Base-by-base conservation (phyloP, 2,888 invertebrate genomes). In the Cremastinae sp. region DNA sequence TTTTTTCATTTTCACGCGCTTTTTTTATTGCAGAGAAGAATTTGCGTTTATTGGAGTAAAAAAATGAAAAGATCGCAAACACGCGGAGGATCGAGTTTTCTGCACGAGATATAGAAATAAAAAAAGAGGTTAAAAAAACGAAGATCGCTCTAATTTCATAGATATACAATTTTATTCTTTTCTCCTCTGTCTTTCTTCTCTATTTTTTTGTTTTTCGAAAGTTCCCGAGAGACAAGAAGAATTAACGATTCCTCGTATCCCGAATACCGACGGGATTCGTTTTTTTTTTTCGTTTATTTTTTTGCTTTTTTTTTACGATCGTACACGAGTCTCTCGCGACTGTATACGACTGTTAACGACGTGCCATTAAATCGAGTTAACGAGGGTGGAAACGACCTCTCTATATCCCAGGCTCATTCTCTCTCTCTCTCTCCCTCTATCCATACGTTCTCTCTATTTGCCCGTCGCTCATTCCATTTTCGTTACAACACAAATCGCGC, bases 361-460 rank as follows among this genome's bases (percentile, higher is more conserved):
- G 83, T 79, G 83, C 85, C 83, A 86, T 87, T 86, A 87, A 87
- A 87, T 81, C 83, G 81, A 83, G 84, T 86, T 87, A 87, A 87
- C 86, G 86, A 86, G 85, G 82, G 80, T 78, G 81, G 81, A 70
- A 79, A 81, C 78, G 80, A 79, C 80, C 80, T 85, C 80, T 84
- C 79, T 78, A 76, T 84, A 79, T 56, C 45, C 14, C 47, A 10
- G 28, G 3, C 58, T 41, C 49, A 14, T 49, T 56, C 56, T 28
- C 56, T 56, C 35, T 68, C 47, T 47, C 28, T 58, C 56, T 49
- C 22, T 72, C 39, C 49, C 39, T 14, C 64, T 64, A 43, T 45
- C 39, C 51, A 41, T 55, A 56, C 28, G 28, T 28, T 28, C 66
- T 66, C 73, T 73, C 66, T 53, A 66, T 73, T 66, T 55, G 51